A percentile compares a stretch with the other conserved stretches of the same genome.
Evolutionary conservation across 2,888 invertebrate genomes (phyloP).

Genomic region (Itoplectis maculator): DNA sequence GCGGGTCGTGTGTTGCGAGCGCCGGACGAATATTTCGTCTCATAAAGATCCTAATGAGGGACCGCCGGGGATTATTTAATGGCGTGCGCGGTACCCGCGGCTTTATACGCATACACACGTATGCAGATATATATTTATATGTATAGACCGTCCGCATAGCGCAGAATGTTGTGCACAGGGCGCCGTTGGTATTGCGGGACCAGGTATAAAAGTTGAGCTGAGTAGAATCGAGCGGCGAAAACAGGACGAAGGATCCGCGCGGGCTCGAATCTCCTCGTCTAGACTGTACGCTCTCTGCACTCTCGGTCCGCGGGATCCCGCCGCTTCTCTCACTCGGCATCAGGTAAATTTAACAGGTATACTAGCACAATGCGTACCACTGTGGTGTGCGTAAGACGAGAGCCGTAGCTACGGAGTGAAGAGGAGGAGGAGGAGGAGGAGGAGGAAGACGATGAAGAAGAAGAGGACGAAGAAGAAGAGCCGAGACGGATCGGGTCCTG

Average conservation of each 20-base stretch:
- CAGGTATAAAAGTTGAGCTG: slow-evolving; percentile 79
- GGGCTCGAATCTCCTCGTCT: slow-evolving; percentile 55
- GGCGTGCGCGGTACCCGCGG: slow-evolving; percentile 71
- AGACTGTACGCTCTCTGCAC: slow-evolving; percentile 36
- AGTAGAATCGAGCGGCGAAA: slow-evolving; percentile 33
- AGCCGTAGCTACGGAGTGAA: slow-evolving; percentile 20
- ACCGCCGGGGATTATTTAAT: slow-evolving; percentile 81
- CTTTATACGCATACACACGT: slow-evolving; percentile 18
- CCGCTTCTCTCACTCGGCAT: slow-evolving; percentile 37
- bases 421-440: slow-evolving; percentile 61
- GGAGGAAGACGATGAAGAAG: slow-evolving; percentile 46
- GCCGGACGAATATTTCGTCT: slow-evolving; percentile 79
- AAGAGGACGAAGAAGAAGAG: slow-evolving; percentile 52
- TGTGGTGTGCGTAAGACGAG: slow-evolving; percentile 6
- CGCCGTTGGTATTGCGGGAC: slow-evolving; percentile 64
- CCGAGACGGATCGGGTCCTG: slow-evolving; percentile 49
- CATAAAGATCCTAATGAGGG: slow-evolving; percentile 82
- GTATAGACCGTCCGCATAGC: slow-evolving; percentile 21
- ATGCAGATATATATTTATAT: too few relatives aligned
- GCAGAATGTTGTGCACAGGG: slow-evolving; percentile 45
- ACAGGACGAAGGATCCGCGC: slow-evolving; percentile 18
- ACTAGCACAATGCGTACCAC: slow-evolving; percentile 48
- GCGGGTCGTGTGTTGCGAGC: slow-evolving; percentile 66
- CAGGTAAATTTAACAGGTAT: slow-evolving; percentile 66
- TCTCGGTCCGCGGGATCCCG: slow-evolving; percentile 44